Conservation (phyloP, 2,888 invertebrate species). For the Conistra vaccinii region DNA sequence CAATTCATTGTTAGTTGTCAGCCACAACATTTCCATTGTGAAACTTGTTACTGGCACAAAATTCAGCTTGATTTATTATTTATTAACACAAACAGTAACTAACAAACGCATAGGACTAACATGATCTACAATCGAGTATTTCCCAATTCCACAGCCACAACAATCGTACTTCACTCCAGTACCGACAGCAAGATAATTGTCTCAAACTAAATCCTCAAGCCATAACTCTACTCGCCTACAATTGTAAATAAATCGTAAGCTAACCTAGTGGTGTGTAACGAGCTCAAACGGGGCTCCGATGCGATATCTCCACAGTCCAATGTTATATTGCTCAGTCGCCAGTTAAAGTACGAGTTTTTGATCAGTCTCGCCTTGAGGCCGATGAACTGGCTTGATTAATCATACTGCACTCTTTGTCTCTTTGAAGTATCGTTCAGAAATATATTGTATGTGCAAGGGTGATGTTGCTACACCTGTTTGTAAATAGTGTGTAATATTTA, state of each 20-base stretch:
- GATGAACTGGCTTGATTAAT: conserved; percentile 84
- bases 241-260: conserved; percentile 66
- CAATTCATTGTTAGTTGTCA: not conserved
- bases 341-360: conserved; percentile 81
- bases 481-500: conserved; percentile 23
- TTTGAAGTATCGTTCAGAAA: conserved; percentile 55
- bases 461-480: conserved; percentile 27
- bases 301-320: conserved; percentile 80
- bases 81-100: not conserved
- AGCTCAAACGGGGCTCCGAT: conserved; percentile 66
- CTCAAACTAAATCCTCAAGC: conserved; percentile 56
- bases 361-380: conserved; percentile 84
- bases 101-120: not conserved
- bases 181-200: conserved; percentile 61
- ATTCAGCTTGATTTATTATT: conserved; percentile 4
- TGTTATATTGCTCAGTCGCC: conserved; percentile 82
- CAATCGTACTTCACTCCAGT: conserved; percentile 40
- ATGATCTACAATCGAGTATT: conserved; percentile 25
- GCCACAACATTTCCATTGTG: conserved; percentile 1
- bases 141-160: conserved; percentile 36
- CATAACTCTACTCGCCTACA: conserved; percentile 65
- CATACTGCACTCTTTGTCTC: conserved; percentile 76
- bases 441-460: conserved; percentile 35
- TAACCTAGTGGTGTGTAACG: conserved; percentile 67
- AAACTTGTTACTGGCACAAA: conserved; percentile 16